Conservation (phyloP, 2,888 invertebrate genomes). For the Barypeithes pellucidus region DNA sequence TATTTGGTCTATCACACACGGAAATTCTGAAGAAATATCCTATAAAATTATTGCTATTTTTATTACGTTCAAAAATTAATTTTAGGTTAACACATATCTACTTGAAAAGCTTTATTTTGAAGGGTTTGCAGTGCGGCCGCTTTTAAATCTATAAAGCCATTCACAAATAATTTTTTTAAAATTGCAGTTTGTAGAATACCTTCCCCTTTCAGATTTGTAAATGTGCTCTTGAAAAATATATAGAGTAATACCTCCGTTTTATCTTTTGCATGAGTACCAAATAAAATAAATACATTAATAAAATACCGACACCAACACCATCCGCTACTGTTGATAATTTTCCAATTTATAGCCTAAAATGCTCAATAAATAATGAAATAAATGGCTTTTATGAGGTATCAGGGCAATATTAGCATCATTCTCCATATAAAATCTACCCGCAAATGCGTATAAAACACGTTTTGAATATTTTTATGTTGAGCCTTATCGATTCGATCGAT, state of each 20-base stretch:
- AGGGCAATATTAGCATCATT: slow-evolving; percentile 61
- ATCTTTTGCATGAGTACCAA: background rate
- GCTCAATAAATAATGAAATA: slow-evolving; percentile 58
- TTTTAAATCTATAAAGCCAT: too few species aligned
- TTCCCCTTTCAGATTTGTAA: background rate
- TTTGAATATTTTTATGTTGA: slow-evolving; percentile 67
- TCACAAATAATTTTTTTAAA: too few species aligned
- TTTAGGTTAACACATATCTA: too few species aligned
- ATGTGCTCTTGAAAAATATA: background rate
- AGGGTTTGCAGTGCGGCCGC: too few species aligned
- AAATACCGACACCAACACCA: slow-evolving; percentile 19
- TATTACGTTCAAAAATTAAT: too few species aligned
- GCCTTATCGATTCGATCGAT: slow-evolving; percentile 68
- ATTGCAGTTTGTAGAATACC: too few species aligned
- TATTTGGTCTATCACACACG: too few species aligned
- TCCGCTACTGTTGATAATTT: slow-evolving; percentile 53
- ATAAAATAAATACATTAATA: slow-evolving; percentile 12
- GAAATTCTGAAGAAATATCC: too few species aligned
- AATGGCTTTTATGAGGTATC: slow-evolving; percentile 60
- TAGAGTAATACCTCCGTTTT: background rate
- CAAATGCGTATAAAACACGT: slow-evolving; percentile 68
- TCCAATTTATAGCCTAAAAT: slow-evolving; percentile 53
- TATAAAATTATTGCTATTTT: too few species aligned
- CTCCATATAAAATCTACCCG: slow-evolving; percentile 66
- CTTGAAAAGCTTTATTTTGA: too few species aligned